Evolutionary conservation across 2,797 vertebrate genomes (phyloP).

Genomic region (Crocodylus rhombifer): DNA sequence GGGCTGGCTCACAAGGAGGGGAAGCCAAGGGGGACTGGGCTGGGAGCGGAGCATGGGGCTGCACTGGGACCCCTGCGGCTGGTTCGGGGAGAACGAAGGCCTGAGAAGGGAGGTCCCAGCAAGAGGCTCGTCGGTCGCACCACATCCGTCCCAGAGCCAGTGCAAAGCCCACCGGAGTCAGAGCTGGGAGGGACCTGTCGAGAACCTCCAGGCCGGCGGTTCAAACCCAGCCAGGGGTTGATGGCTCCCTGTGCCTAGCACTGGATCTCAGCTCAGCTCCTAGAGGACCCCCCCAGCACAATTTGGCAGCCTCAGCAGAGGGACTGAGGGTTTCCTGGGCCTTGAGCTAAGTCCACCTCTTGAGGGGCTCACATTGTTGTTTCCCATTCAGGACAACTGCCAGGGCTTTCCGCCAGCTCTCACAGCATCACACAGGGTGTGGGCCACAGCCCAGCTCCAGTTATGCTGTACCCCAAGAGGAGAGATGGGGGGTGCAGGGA

Average conservation of each 20-base stretch:
- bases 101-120: no score
- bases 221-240: not conserved
- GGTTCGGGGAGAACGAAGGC: no score
- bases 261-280: not conserved
- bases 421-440: not conserved
- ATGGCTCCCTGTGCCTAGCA: no score
- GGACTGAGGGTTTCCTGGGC: not conserved
- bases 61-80: no score
- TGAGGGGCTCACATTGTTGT: not conserved
- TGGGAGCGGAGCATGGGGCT: rapidly evolving
- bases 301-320: not conserved
- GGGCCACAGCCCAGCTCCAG: not conserved
- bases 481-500: not conserved
- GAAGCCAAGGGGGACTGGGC: rapidly evolving
- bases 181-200: no score
- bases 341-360: not conserved
- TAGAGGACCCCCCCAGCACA: not conserved
- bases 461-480: not conserved
- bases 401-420: not conserved
- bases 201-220: not conserved
- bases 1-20: not conserved
- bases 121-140: no score
- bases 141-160: no score
- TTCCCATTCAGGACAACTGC: not conserved
- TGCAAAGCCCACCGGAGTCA: no score